Base-by-base conservation (phyloP, 2,113 vertebrate genomes). In the Leptobrachium ailaonicum region DNA sequence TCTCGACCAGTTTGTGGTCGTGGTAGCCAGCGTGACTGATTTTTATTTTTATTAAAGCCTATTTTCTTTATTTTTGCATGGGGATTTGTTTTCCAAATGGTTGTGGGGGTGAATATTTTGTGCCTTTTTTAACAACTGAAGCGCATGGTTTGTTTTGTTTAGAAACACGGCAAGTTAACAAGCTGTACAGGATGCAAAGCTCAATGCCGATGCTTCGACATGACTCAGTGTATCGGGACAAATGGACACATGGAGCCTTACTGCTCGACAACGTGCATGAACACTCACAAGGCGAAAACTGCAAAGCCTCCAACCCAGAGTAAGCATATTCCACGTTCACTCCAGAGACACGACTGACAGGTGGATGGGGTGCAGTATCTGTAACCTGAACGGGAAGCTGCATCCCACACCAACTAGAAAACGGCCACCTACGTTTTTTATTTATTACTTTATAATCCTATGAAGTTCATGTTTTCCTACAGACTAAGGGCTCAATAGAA, bases 231-330 rank as follows among this genome's bases (percentile, higher is more conserved):
- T 87, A 92, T 98, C 73, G 96, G 94, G 84, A 84, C 94, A 75
- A 93, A 92, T 82, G 95, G 97, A 85, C 87, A 92, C 85, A 93
- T 96, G 95, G 95, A 96, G 86, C 93, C 96, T 84, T 99, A 96
- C 90, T 99, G 98, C 91, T 97, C 97, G 80, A 89, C 95, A 77
- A 91, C 90, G 84, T 99, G 98, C 88, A 96, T 98, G 95, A 97
- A 95, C 79, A 90, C 89, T 88, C 88, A 94, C 90, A 98, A 96
- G 93, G 92, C 92, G 90, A 97, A 97, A 92, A 86, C 88, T 90
- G 88, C 94, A 79, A 87, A 93, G 85, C 89, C 91, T 85, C 76
- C 66, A 42, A 44, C 41, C 14, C 75, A 69, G 12, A 73, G 78
- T 80, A 92, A 93, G 92, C 92, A 87, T 82, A 84, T 41, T 32